Percentiles rank a stretch among this genome's conserved stretches.
phyloP scores from a whole-genome alignment of 92 coral and sea anemone genomes.

The Siderastrea siderea region DNA sequence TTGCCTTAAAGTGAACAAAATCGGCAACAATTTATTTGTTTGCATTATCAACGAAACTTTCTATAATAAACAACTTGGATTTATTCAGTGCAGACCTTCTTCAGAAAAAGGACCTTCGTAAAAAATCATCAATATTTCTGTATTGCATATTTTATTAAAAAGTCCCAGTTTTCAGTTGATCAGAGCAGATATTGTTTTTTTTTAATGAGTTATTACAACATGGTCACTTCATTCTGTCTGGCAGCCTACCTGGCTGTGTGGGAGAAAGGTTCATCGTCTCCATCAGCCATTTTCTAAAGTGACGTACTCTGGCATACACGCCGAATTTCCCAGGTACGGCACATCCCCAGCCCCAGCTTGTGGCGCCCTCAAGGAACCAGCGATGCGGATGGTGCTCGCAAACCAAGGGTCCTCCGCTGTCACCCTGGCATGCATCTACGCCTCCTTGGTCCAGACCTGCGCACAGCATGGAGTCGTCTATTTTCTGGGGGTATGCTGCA shows the following conservation, averaged over 20 bases:
- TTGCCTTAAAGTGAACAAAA: no score
- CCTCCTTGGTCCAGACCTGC: slow-evolving; percentile 71
- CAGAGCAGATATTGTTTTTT: no score
- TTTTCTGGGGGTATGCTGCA: slow-evolving; percentile 16
- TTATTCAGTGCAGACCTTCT: no score
- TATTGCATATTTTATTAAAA: no score
- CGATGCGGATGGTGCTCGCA: slow-evolving; percentile 43
- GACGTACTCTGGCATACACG: slow-evolving; percentile 72
- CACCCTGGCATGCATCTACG: slow-evolving; percentile 68
- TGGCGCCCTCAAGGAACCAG: slow-evolving; percentile 75
- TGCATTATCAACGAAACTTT: no score
- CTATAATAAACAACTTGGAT: no score
- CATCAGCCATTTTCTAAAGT: slow-evolving; percentile 50
- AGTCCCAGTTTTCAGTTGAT: no score
- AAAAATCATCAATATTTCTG: not conserved
- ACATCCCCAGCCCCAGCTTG: slow-evolving; percentile 78
- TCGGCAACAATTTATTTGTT: no score
- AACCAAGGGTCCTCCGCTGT: slow-evolving; percentile 70
- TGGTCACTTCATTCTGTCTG: not conserved
- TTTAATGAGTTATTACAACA: no score
- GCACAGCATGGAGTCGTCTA: slow-evolving; percentile 63
- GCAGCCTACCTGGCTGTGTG: not conserved
- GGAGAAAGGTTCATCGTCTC: not conserved
- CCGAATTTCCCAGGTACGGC: slow-evolving; percentile 60
- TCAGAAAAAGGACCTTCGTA: not conserved